Conservation (phyloP, 2,113 vertebrate genomes). For the Typhlomys cinereus region DNA sequence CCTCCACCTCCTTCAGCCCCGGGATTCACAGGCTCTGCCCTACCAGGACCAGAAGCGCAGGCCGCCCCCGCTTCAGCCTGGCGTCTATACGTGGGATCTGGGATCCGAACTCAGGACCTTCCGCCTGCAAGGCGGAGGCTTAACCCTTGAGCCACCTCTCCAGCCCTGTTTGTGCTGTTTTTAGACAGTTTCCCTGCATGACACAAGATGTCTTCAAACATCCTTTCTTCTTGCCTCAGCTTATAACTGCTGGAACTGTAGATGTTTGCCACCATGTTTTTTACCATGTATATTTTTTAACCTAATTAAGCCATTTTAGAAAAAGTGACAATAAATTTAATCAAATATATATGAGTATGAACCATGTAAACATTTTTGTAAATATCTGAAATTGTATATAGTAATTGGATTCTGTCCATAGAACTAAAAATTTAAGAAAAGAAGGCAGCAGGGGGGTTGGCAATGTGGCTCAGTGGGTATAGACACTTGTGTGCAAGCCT, state of each 20-base stretch:
- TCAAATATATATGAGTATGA: neutral
- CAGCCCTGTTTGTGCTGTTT: neutral
- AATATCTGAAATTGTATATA: conserved; percentile 15
- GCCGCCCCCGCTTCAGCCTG: no score
- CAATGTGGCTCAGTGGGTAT: no score
- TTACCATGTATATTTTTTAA: neutral
- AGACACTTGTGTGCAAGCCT: no score
- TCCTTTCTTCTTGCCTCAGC: neutral
- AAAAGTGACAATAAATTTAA: conserved; percentile 30
- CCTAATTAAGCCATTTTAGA: conserved; percentile 29
- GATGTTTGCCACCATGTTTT: neutral
- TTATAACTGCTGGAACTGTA: neutral
- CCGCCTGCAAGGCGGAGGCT: no score
- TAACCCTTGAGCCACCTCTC: no score
- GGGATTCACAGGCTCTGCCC: no score
- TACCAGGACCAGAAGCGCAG: no score
- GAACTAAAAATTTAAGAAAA: neutral
- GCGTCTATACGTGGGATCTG: no score
- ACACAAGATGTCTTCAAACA: no score
- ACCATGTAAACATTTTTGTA: neutral
- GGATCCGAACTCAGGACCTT: no score
- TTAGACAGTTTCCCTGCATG: neutral
- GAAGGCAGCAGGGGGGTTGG: no score
- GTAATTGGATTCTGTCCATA: conserved; percentile 36
- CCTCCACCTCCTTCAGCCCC: no score